phyloP scores from a whole-genome alignment of 2,113 vertebrate species.

The Pangasianodon hypophthalmus region DNA sequence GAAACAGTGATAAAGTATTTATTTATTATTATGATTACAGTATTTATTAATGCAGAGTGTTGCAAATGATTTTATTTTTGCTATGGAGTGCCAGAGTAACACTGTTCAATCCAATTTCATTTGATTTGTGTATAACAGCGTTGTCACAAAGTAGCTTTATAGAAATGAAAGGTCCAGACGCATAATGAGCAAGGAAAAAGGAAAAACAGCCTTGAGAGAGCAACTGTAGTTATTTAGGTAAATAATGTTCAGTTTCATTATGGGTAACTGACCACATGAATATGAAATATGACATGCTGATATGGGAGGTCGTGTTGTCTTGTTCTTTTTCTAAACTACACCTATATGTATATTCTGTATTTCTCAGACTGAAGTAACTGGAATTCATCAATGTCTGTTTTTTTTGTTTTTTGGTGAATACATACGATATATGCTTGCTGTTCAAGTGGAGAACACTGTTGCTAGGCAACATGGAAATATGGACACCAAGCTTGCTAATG shows the following conservation, averaged over 20 bases:
- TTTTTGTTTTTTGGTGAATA: background rate
- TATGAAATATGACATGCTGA: background rate
- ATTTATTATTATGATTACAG: slow-evolving; percentile 12
- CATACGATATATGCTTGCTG: background rate
- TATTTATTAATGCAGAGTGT: slow-evolving; percentile 20
- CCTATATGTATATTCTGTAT: background rate
- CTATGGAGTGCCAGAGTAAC: slow-evolving; percentile 5
- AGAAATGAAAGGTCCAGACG: background rate
- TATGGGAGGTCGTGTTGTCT: background rate
- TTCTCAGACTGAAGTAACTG: background rate
- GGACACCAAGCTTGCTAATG: background rate
- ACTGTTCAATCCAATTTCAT: background rate
- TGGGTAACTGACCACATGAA: background rate
- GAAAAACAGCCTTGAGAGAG: background rate
- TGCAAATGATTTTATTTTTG: slow-evolving; percentile 32
- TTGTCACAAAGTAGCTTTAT: background rate
- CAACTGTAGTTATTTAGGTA: background rate
- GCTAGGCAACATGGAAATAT: background rate
- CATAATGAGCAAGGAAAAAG: background rate
- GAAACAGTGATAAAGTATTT: slow-evolving; percentile 3
- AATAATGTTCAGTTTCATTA: background rate
- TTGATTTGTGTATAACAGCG: background rate
- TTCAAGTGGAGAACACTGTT: background rate
- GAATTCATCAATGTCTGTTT: background rate
- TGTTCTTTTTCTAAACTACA: background rate